A percentile compares a stretch with the other conserved stretches of the same genome.
phyloP scores from a whole-genome alignment of 1,140 invertebrate genomes.

The Diorhabda sublineata region DNA sequence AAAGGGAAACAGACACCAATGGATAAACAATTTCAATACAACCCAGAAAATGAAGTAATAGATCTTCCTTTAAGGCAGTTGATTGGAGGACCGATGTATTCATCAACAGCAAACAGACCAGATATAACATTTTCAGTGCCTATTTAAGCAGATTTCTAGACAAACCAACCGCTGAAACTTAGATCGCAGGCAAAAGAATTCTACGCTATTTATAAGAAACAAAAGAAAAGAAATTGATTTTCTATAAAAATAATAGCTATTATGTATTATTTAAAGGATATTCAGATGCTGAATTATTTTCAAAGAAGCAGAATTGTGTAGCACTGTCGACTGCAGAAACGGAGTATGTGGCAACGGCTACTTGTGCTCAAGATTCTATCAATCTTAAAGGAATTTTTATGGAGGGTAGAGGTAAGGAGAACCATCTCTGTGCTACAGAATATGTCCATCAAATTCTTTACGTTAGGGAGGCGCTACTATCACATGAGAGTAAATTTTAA shows the following conservation, averaged over 20 bases:
- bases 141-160: conserved; percentile 12
- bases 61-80: conserved; percentile 9
- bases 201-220: conserved; percentile 6
- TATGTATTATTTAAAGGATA: no score
- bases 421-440: no score
- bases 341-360: conserved; percentile 2
- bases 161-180: conserved; percentile 5
- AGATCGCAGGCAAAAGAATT: conserved; percentile 10
- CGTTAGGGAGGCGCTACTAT: no score
- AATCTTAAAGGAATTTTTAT: conserved; percentile 2
- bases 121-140: conserved; percentile 6
- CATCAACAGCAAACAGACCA: conserved; percentile 6
- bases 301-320: no score
- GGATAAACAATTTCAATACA: conserved; percentile 9
- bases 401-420: no score
- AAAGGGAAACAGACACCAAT: conserved; percentile 3
- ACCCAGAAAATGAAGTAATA: background rate
- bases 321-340: conserved; percentile 3
- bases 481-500: no score
- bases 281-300: no score
- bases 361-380: conserved; percentile 1
- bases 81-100: conserved; percentile 8
- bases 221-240: background rate
- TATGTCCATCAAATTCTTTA: no score
- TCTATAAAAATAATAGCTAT: no score